Evolutionary conservation across 2,113 vertebrate genomes (phyloP), one percentile per base, ranked within the genome.

Genomic region (Rutilus rutilus): DNA sequence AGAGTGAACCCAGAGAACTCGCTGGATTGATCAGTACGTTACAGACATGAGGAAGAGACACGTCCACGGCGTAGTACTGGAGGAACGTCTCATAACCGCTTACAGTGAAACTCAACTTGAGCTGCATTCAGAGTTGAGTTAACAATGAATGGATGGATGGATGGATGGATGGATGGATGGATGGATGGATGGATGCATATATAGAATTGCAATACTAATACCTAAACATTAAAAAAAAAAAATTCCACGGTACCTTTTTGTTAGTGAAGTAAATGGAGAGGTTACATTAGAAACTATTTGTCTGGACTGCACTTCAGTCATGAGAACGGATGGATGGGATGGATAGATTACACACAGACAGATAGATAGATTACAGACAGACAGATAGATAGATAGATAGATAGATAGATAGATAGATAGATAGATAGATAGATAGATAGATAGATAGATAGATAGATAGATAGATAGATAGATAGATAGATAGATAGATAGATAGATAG

Each of bases 1-100:
- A 36, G 33, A 39, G 36, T 60, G 23, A 67, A 33, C 64, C 64
- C 64, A 33, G 64, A 67, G 64, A 65, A 14, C 27, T 1, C 1
- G 9, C 19, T 71, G 9, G 36, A 73, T 42, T 42, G 36, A 73
- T 74, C 71, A 14, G 71, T 47, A 23, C 3, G 23, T 47, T n/a
- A 74, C 19, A 71, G 19, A 39, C 39, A 15, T 47, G 71, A 74
- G 71, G 39, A 11, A 74, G 71, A 74, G 39, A 74, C 39, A 74
- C 5, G 39, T 47, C 47, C 42, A 15, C 39, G 5, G 23, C 14
- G 14, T 67, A 33, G 27, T 47, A 12, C 39, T 27, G 23, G 42
- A 74, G 71, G 45, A 47, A 25, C 23, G 2, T 47, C 11, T 15
- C 21, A 25, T 74, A 25, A 74, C 19, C 10, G 0, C 69, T 74